Evolutionary conservation across 2,888 invertebrate species (phyloP).

Genomic region (Boloria euphrosyne): DNA sequence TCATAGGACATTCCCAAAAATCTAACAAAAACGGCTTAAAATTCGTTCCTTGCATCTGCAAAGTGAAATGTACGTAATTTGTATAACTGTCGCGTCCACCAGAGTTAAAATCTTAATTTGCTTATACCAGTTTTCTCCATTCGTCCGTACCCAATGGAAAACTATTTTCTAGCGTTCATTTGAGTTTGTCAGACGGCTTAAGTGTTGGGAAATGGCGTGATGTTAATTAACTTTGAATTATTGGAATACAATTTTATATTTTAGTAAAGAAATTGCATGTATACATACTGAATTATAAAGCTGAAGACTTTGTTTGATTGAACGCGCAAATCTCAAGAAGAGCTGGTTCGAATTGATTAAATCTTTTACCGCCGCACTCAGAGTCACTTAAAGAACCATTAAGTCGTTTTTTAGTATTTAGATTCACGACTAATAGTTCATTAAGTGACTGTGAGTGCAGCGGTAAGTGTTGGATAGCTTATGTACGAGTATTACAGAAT

Average conservation of each 20-base stretch:
- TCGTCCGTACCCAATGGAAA: constrained; percentile 54
- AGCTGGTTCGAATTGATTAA: too few species aligned
- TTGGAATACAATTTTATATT: not conserved
- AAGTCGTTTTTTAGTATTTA: too few species aligned
- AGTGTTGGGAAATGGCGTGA: constrained; percentile 27
- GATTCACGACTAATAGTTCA: too few species aligned
- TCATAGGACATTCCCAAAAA: constrained; percentile 4
- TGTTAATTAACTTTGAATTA: not conserved
- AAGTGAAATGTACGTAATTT: constrained; percentile 44
- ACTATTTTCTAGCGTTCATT: constrained; percentile 56
- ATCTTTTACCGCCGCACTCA: too few species aligned
- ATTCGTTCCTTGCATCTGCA: constrained; percentile 24
- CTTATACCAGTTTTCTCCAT: constrained; percentile 61
- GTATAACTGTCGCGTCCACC: constrained; percentile 46
- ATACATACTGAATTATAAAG: not conserved
- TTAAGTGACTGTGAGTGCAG: too few species aligned
- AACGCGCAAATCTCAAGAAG: too few species aligned
- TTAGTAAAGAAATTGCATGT: not conserved
- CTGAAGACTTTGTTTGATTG: not conserved
- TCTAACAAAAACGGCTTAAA: constrained; percentile 15
- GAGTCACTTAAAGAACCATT: too few species aligned
- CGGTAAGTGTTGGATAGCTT: too few species aligned
- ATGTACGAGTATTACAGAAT: too few species aligned
- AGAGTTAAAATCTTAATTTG: constrained; percentile 65
- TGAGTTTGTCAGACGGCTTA: constrained; percentile 44